Evolutionary conservation across 2,888 invertebrate species (phyloP), one percentile per base, ranked within the genome.

Genomic region (Oithona nana): DNA sequence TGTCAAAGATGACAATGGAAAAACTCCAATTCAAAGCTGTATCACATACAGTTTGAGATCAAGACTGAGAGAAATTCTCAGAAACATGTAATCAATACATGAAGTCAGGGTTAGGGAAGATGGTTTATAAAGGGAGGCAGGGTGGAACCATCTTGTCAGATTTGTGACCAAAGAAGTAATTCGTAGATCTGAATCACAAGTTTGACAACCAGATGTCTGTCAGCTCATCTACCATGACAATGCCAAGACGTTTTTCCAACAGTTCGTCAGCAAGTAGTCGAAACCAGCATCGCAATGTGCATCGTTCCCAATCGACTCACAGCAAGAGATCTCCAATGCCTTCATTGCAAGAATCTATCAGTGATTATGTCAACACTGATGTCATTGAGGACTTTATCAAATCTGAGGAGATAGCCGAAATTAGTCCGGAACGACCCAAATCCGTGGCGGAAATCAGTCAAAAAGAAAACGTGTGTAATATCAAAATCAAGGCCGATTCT

Each of bases 231-330:
- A 39, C 6, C 39, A 6, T 11, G 16, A 39, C 39, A 16, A 39
- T 39, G 39, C 39, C 39, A 39, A 39, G 39, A 39, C 39, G 39
- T 39, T 39, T 16, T 16, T 11, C 8, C 39, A 11, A 6, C 16
- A 39, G 39, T 39, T 39, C 39, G 6, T 39, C 39, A 11, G 39
- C 39, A 39, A 11, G 8, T 11, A 11, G 8, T 11, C 6, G 39
- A 39, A 16, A 6, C 6, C 24, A 24, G 22, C 24, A 13, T 3
- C 20, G 54, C 20, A 20, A 54, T 26, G 54, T 54, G 24, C 54
- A 57, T n/a, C 29, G 57, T 16, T 57, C 57, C 1, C 57, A 57
- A 20, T 57, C 57, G n/a, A 57, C 57, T 29, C 29, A 57, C 22
- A 31, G 31, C 57, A 57, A 57, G 20, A 20, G 54, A 26, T 54